These are phyloP conservation scores for Centrocercus urophasianus DNA, from an alignment of 2,113 vertebrate species.

Conservation along the genomic window DNA sequence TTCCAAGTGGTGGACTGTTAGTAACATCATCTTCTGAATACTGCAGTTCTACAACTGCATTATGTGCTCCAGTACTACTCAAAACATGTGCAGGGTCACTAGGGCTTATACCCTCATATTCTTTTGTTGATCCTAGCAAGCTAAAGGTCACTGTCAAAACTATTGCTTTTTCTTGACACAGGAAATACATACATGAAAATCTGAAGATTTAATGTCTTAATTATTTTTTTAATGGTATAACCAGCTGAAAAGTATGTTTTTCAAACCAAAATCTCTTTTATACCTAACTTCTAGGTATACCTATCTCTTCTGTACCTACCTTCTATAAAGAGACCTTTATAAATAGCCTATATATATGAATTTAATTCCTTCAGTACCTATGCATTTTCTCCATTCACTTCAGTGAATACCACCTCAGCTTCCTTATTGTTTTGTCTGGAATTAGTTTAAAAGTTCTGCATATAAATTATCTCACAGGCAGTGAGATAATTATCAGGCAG, in stretches of 20 bases:
- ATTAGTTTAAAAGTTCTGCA: not conserved
- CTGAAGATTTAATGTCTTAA: not conserved
- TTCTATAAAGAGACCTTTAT: conserved; percentile 41
- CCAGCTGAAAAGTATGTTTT: not conserved
- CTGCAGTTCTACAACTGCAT: not conserved
- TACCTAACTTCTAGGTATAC: not conserved
- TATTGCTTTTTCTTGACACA: not conserved
- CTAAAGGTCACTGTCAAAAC: not conserved
- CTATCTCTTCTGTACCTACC: not conserved
- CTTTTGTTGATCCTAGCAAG: not conserved
- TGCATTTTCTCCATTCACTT: conserved; percentile 30
- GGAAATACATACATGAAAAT: not conserved
- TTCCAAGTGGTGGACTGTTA: not conserved
- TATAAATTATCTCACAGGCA: not conserved
- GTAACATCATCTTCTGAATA: not conserved
- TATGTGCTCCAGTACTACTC: not conserved
- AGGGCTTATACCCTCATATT: not conserved
- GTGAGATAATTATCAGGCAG: too few species aligned
- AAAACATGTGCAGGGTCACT: not conserved
- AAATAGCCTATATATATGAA: conserved; percentile 38
- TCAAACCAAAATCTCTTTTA: conserved; percentile 22
- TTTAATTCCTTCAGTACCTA: conserved; percentile 9
- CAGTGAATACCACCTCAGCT: not conserved
- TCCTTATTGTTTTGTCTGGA: conserved; percentile 28
- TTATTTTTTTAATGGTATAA: not conserved